Conservation (phyloP, 2,113 vertebrate species). For the Vanacampus margaritifer region DNA sequence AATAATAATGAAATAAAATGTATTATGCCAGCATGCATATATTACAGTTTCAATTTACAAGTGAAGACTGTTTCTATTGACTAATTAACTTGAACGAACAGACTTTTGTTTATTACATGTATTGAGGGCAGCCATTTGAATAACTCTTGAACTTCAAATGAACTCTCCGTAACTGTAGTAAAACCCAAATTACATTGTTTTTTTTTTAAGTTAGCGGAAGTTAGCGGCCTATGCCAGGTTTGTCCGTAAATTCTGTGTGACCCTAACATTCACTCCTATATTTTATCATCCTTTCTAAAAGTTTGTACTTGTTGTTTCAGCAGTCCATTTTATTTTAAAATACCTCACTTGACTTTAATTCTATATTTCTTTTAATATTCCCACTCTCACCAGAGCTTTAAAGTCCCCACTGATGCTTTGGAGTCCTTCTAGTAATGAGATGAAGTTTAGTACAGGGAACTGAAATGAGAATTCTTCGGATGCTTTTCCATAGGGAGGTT, state of each 20-base stretch:
- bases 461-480: constrained; percentile 59
- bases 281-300: constrained; percentile 8
- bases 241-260: neutral
- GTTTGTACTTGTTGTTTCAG: constrained; percentile 6
- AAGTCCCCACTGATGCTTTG: constrained; percentile 58
- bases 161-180: neutral
- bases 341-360: constrained; percentile 34
- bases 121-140: neutral
- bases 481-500: constrained; percentile 64
- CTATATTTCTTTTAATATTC: constrained; percentile 25
- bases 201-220: neutral
- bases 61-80: neutral
- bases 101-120: neutral
- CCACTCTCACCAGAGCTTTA: constrained; percentile 56
- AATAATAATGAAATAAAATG: neutral
- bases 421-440: constrained; percentile 64
- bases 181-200: neutral
- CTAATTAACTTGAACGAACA: neutral
- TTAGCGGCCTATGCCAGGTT: neutral
- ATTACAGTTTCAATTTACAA: neutral
- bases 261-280: neutral
- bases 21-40: neutral
- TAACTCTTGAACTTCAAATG: neutral
- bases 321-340: constrained; percentile 27
- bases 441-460: constrained; percentile 49